Base-by-base conservation (phyloP, 2,113 vertebrate species). In the Chloropsis cyanopogon region DNA sequence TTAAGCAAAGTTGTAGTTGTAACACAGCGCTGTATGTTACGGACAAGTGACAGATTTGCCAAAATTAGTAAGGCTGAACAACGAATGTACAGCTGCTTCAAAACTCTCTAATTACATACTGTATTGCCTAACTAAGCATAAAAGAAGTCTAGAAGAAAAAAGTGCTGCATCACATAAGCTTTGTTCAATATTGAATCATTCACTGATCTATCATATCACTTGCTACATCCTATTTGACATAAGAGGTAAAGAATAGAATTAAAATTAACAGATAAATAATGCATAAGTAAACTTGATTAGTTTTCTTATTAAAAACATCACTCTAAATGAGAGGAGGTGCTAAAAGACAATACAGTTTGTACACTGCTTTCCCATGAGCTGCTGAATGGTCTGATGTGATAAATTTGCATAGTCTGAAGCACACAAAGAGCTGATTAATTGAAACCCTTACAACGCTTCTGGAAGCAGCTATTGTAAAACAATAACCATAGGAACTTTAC, bases 401-500 rank as follows among this genome's bases (percentile, higher is more conserved):
- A 99, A 98, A 99, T 99, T 99, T 99, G 99, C 99, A 99, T 99
- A 99, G 98, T 98, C 98, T 99, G 98, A 98, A 98, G 98, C 97
- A 94, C 98, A 98, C 99, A 99, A 99, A 99, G 98, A 98, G 97
- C 98, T 98, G 98, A 99, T 99, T 99, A 99, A 99, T 99, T 99
- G 98, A 99, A 99, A 99, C 98, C 98, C 98, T 97, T 98, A 98
- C 97, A 98, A 98, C 97, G 96, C 96, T 98, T 98, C 97, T 98
- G 97, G 97, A 98, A 98, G 98, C 97, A 98, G 97, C 97, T 98
- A 98, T 98, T 98, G 98, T 98, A 98, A 98, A 98, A 98, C 98
- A 98, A 98, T 98, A 98, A 98, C 98, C 97, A 97, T 97, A 98
- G 98, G 98, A 98, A 98, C 98, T 98, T 98, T 98, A 98, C 98